Percentiles rank a stretch among this genome's conserved stretches.
Evolutionary conservation across 2,113 vertebrate genomes (phyloP).

Genomic region (Scartelaos histophorus): DNA sequence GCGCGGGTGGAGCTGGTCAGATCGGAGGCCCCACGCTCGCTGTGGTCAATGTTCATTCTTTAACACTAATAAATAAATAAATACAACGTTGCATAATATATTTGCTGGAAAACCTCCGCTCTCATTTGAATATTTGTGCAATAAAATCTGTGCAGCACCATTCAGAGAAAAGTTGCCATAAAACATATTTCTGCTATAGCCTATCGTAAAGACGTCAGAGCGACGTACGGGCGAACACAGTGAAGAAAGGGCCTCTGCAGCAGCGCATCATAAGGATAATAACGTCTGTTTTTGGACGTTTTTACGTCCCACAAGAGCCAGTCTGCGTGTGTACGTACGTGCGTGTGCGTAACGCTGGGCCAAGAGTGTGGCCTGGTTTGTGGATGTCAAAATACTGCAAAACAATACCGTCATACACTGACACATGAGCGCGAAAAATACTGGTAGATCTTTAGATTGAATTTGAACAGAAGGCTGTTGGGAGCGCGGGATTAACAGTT

Average conservation of each 20-base stretch:
- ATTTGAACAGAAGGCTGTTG: background rate
- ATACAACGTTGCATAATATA: background rate
- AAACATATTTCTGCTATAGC: background rate
- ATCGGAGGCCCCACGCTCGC: background rate
- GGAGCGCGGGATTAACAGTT: background rate
- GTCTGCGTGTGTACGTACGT: background rate
- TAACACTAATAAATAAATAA: background rate
- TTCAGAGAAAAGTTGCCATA: background rate
- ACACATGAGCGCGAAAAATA: background rate
- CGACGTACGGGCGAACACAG: background rate
- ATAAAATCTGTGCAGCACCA: slow-evolving; percentile 7
- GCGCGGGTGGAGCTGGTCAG: background rate
- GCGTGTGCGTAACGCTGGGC: background rate
- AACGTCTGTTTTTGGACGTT: background rate
- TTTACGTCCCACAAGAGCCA: slow-evolving; percentile 1
- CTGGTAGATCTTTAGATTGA: background rate
- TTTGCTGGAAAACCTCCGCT: background rate
- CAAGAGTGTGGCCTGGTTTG: background rate
- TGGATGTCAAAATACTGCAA: background rate
- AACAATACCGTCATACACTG: background rate
- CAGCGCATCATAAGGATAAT: background rate
- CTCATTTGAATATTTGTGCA: background rate
- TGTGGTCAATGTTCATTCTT: background rate
- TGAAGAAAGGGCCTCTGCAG: background rate
- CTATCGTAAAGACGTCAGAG: background rate